Conservation (phyloP, 2,797 vertebrate species). For the Gorsachius magnificus region DNA sequence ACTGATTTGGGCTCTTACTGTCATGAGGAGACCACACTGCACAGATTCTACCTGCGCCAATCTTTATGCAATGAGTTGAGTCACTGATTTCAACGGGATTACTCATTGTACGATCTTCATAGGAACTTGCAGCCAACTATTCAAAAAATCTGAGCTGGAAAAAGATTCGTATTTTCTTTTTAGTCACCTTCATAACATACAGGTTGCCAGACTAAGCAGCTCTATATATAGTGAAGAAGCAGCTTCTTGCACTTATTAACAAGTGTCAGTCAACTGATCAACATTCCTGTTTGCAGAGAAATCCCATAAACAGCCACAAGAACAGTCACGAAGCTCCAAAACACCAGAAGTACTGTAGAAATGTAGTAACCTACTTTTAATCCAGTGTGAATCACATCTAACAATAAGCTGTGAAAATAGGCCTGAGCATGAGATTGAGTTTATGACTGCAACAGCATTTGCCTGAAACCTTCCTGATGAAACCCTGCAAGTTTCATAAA, state of each 20-base stretch:
- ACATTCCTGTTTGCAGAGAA: not conserved
- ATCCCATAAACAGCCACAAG: not conserved
- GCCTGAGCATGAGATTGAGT: not conserved
- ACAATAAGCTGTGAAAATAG: not conserved
- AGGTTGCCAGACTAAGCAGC: not conserved
- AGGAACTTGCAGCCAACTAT: conserved; percentile 32
- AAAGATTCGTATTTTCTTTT: not conserved
- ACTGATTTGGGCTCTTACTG: not conserved
- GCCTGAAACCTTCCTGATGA: not conserved
- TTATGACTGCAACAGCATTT: not conserved
- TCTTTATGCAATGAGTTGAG: not conserved
- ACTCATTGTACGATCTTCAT: not conserved
- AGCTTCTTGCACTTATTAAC: not conserved
- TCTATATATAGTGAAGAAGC: not conserved
- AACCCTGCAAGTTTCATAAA: not conserved
- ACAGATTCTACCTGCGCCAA: accelerated
- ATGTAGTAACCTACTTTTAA: not conserved
- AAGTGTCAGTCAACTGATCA: not conserved
- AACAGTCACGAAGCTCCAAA: not conserved
- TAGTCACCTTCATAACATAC: not conserved
- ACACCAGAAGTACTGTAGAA: not conserved
- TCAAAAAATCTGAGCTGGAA: not conserved
- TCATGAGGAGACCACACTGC: not conserved
- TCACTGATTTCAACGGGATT: not conserved
- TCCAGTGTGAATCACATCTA: not conserved